phyloP scores from a whole-genome alignment of 2,888 invertebrate species.

The Rhagonycha fulva region DNA sequence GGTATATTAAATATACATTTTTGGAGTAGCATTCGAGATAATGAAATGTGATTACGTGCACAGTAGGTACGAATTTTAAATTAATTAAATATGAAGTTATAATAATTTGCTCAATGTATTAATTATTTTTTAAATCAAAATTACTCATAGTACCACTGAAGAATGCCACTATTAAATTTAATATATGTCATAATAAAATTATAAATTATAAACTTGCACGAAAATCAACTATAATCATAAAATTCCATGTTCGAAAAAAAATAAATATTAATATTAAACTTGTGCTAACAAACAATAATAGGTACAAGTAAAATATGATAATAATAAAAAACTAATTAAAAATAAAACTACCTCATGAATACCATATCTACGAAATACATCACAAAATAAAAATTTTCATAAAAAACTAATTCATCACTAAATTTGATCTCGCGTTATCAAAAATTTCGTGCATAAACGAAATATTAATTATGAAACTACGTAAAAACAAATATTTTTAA shows the following conservation, averaged over 20 bases:
- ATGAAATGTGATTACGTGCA: neutral
- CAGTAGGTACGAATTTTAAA: neutral
- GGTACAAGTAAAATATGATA: neutral
- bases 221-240: neutral
- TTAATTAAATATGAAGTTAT: neutral
- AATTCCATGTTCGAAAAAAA: neutral
- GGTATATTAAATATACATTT: neutral
- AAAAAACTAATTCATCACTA: slow-evolving; percentile 15
- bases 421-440: slow-evolving; percentile 22
- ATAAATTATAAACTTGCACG: neutral
- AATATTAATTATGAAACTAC: slow-evolving; percentile 20
- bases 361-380: slow-evolving; percentile 12
- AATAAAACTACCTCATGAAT: neutral
- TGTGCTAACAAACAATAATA: neutral
- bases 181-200: neutral
- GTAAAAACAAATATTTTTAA: slow-evolving; percentile 32
- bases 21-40: neutral
- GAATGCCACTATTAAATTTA: neutral
- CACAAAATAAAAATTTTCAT: slow-evolving; percentile 15
- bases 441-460: slow-evolving; percentile 12
- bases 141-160: neutral
- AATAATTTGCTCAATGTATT: neutral
- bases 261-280: neutral
- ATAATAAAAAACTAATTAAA: slow-evolving; percentile 2
- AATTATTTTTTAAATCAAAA: neutral